phyloP scores from a whole-genome alignment of 1,140 invertebrate genomes.

The Orchesella cincta region DNA sequence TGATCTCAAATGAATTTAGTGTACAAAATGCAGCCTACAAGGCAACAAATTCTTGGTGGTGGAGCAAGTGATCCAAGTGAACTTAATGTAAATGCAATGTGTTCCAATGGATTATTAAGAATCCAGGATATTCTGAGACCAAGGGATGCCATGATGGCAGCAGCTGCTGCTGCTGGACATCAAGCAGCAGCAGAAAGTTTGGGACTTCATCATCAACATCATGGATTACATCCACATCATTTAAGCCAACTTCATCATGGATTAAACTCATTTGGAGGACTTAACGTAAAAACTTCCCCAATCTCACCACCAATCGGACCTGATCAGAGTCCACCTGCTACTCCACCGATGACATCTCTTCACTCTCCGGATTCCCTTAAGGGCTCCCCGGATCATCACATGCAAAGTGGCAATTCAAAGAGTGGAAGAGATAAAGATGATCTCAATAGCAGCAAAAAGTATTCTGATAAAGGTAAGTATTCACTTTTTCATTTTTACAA shows the following conservation, averaged over 20 bases:
- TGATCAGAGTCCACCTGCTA: slow-evolving; percentile 50
- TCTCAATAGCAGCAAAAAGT: slow-evolving; percentile 32
- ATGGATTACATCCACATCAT: slow-evolving; percentile 34
- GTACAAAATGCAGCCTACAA: slow-evolving; percentile 48
- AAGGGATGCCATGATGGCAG: slow-evolving; percentile 30
- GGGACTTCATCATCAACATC: slow-evolving; percentile 32
- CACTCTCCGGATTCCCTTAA: slow-evolving; percentile 44
- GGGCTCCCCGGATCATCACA: slow-evolving; percentile 26
- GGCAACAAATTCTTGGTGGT: slow-evolving; percentile 33
- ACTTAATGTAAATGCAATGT: slow-evolving; percentile 41
- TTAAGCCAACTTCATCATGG: slow-evolving; percentile 19
- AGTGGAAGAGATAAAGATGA: slow-evolving; percentile 42
- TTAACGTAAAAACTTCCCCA: slow-evolving; percentile 47
- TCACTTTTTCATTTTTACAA: background rate
- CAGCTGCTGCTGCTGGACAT: background rate
- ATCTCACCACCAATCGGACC: slow-evolving; percentile 50
- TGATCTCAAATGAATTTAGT: slow-evolving; percentile 45
- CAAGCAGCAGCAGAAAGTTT: slow-evolving; percentile 1
- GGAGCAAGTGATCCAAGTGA: slow-evolving; percentile 39
- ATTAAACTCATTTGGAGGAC: slow-evolving; percentile 35
- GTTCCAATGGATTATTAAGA: slow-evolving; percentile 47
- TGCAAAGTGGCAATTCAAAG: slow-evolving; percentile 18
- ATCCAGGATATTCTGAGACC: slow-evolving; percentile 50
- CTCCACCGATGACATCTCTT: slow-evolving; percentile 45
- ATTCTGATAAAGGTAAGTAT: slow-evolving; percentile 45